Evolutionary conservation across 2,888 invertebrate species (phyloP).

Genomic region (Emmelina monodactyla): DNA sequence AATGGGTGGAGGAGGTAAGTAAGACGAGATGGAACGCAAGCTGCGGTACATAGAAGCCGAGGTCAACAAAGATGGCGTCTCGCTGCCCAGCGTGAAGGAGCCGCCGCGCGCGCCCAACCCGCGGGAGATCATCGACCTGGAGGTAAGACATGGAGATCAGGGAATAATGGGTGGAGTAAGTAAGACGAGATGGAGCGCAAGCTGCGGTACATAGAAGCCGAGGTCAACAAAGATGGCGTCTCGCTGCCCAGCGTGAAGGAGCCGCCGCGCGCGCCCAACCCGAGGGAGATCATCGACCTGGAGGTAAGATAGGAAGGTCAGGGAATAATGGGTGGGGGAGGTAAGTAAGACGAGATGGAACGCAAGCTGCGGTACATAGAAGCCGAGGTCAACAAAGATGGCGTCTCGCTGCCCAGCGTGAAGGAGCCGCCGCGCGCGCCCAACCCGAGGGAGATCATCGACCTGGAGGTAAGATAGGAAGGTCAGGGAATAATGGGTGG

Average conservation of each 20-base stretch:
- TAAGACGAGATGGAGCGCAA: slow-evolving; percentile 94
- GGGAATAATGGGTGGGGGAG: no score
- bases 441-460: slow-evolving; percentile 85
- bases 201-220: slow-evolving; percentile 84
- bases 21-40: slow-evolving; percentile 88
- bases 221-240: slow-evolving; percentile 85
- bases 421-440: slow-evolving; percentile 80
- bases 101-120: slow-evolving; percentile 80
- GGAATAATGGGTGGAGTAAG: no score
- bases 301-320: no score
- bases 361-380: slow-evolving; percentile 87
- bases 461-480: slow-evolving; percentile 84
- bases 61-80: slow-evolving; percentile 83
- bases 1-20: not conserved
- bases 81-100: slow-evolving; percentile 78
- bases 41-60: slow-evolving; percentile 87
- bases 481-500: no score
- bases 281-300: slow-evolving; percentile 87
- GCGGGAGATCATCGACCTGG: slow-evolving; percentile 88
- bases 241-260: slow-evolving; percentile 79
- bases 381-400: slow-evolving; percentile 84
- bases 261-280: slow-evolving; percentile 78
- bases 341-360: slow-evolving; percentile 95
- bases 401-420: slow-evolving; percentile 78
- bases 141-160: no score